Evolutionary conservation across 1,140 invertebrate genomes (phyloP).

Genomic region (Odontomachus brunneus): DNA sequence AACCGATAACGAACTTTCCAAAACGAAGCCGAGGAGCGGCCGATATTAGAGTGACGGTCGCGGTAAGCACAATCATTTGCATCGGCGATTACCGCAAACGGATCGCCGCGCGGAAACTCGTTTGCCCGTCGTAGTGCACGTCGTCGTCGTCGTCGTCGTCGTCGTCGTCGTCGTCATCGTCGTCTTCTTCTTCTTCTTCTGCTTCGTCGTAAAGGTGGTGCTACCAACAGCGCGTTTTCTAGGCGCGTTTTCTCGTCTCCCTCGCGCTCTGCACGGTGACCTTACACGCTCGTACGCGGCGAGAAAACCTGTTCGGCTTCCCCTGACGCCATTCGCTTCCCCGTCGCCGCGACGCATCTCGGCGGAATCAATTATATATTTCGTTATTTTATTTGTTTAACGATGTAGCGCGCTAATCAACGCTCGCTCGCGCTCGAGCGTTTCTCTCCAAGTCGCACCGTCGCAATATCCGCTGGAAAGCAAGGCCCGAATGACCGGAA

Average conservation of each 20-base stretch:
- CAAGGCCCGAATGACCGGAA: neutral
- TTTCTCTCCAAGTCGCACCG: slow-evolving; percentile 46
- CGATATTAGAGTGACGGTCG: slow-evolving; percentile 44
- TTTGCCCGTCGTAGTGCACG: slow-evolving; percentile 56
- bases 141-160: slow-evolving; percentile 30
- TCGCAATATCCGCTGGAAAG: slow-evolving; percentile 52
- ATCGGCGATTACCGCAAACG: slow-evolving; percentile 69
- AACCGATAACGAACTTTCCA: slow-evolving; percentile 27
- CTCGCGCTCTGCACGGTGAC: slow-evolving; percentile 76
- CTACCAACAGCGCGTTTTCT: slow-evolving; percentile 29
- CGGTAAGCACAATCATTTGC: slow-evolving; percentile 70
- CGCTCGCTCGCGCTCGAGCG: slow-evolving; percentile 49
- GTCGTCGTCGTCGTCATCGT: slow-evolving; percentile 24
- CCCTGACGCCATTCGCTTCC: slow-evolving; percentile 66
- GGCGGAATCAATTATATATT: slow-evolving; percentile 85
- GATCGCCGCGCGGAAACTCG: slow-evolving; percentile 72
- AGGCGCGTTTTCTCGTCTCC: slow-evolving; percentile 62
- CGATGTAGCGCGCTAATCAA: slow-evolving; percentile 81
- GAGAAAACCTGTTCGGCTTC: slow-evolving; percentile 83
- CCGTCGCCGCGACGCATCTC: slow-evolving; percentile 76
- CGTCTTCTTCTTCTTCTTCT: slow-evolving; percentile 43
- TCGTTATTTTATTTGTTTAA: slow-evolving; percentile 84
- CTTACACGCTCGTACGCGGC: slow-evolving; percentile 76
- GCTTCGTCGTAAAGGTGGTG: slow-evolving; percentile 14
- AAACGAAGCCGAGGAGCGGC: slow-evolving; percentile 23